Percentiles rank a stretch among this genome's conserved stretches.
Conservation (phyloP, 2,888 invertebrate species). For the Eupeodes latifasciatus region DNA sequence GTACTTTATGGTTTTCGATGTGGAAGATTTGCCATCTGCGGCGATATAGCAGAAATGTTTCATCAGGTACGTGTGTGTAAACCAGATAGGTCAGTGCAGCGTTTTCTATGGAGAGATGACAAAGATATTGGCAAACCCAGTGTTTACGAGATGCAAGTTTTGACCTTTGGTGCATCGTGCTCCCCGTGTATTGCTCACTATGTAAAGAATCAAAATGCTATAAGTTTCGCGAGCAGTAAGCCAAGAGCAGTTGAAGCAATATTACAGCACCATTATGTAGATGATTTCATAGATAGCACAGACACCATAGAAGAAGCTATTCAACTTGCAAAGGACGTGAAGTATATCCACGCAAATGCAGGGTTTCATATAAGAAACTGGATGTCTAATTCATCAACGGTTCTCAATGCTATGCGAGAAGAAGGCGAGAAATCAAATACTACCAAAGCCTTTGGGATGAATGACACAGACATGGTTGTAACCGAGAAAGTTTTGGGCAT, state of each 20-base stretch:
- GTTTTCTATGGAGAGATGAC: constrained; percentile 62
- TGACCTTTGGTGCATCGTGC: constrained; percentile 48
- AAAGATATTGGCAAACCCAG: constrained; percentile 2
- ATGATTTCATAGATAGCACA: constrained; percentile 44
- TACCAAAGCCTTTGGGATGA: neutral
- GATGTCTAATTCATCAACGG: neutral
- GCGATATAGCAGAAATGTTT: too few species aligned
- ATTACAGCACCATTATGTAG: constrained; percentile 41
- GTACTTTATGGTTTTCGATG: too few species aligned
- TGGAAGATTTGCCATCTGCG: too few species aligned
- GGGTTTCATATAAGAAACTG: constrained; percentile 2
- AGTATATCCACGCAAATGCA: constrained; percentile 8
- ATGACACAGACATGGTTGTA: neutral
- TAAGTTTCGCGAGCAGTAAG: neutral
- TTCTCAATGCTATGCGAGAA: neutral
- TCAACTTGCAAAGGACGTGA: constrained; percentile 21
- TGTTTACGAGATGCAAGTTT: constrained; percentile 17
- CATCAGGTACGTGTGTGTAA: too few species aligned
- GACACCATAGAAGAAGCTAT: constrained; percentile 34
- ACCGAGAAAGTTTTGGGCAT: constrained; percentile 23
- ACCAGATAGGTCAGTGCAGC: neutral
- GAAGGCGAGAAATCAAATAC: neutral
- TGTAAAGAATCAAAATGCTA: constrained; percentile 41
- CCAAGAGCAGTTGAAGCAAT: constrained; percentile 44
- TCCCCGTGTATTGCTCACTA: constrained; percentile 30